Percentiles rank a stretch among this genome's conserved stretches.
phyloP scores from a whole-genome alignment of 2,797 vertebrate species.

The Potorous gilbertii region DNA sequence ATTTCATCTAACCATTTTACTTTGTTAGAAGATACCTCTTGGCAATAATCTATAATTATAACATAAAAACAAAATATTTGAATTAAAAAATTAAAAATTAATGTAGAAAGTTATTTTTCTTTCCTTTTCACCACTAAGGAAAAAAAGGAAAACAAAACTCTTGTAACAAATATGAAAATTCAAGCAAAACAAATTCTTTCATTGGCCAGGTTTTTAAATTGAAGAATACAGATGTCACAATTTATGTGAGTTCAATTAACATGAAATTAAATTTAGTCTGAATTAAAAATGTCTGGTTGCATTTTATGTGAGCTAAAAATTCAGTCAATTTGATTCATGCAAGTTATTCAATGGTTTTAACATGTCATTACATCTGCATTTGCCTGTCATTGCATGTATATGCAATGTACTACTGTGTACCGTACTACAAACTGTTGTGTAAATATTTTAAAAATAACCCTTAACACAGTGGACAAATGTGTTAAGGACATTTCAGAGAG shows the following conservation, averaged over 20 bases:
- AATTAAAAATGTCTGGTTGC: neutral
- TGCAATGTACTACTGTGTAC: neutral
- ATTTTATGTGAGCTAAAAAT: neutral
- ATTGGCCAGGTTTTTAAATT: neutral
- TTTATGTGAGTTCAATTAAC: neutral
- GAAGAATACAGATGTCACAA: neutral
- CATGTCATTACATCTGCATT: neutral
- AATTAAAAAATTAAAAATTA: neutral
- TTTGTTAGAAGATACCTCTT: neutral
- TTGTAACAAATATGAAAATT: neutral
- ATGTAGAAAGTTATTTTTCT: neutral
- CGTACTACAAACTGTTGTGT: neutral
- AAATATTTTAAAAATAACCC: neutral
- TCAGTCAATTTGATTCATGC: neutral
- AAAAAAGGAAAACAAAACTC: neutral
- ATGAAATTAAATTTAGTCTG: neutral
- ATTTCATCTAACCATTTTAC: neutral
- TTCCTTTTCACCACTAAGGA: neutral
- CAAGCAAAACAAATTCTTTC: neutral
- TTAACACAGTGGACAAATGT: neutral
- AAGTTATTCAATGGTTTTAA: neutral
- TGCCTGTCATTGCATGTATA: neutral
- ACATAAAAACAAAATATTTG: neutral
- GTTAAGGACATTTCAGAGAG: neutral
- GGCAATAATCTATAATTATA: neutral